Percentiles rank a stretch among this genome's conserved stretches.
phyloP scores from a whole-genome alignment of 2,113 vertebrate species.

The Rostratula benghalensis region DNA sequence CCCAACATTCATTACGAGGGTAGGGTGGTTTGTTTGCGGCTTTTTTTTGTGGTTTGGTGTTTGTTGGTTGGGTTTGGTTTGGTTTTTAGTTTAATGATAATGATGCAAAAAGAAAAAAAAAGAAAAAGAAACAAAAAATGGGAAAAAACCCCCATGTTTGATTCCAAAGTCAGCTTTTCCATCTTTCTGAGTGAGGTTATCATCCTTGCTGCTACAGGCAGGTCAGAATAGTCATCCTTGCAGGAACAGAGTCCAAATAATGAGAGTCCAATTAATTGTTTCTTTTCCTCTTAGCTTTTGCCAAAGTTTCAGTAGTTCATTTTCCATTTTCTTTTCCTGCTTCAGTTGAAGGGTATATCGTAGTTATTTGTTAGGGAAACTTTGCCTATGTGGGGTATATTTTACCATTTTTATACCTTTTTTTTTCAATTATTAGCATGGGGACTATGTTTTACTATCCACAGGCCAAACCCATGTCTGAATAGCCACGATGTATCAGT shows the following conservation, averaged over 20 bases:
- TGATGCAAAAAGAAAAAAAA: background rate
- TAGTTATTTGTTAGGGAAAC: background rate
- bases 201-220: background rate
- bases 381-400: background rate
- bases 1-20: background rate
- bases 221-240: background rate
- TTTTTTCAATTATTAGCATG: background rate
- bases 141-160: fast-evolving
- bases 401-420: background rate
- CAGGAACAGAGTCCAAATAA: background rate
- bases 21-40: background rate
- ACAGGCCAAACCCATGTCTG: background rate
- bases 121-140: fast-evolving
- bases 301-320: background rate
- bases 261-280: background rate
- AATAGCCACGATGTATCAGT: fast-evolving
- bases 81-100: background rate
- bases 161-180: background rate
- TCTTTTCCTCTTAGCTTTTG: background rate
- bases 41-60: background rate
- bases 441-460: background rate
- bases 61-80: too few relatives aligned
- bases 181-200: background rate
- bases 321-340: background rate
- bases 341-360: background rate